A percentile compares a stretch with the other conserved stretches of the same genome.
Conservation (phyloP, 2,797 vertebrate species). For the Carduelis carduelis region DNA sequence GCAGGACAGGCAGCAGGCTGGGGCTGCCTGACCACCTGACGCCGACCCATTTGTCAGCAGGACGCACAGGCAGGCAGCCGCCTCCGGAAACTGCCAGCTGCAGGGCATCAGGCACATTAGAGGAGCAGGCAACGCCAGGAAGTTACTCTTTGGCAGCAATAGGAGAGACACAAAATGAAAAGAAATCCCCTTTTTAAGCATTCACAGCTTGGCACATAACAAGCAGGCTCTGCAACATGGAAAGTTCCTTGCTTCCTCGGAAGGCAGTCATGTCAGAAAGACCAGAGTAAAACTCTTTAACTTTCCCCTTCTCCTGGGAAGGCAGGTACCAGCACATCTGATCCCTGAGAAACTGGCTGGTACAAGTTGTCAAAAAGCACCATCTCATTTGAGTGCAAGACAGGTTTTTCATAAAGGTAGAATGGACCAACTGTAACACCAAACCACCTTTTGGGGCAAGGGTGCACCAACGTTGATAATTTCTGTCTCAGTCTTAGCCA, state of each 20-base stretch:
- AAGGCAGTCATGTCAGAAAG: background rate
- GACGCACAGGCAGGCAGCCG: rapidly evolving
- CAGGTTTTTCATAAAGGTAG: rapidly evolving
- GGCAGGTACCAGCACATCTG: background rate
- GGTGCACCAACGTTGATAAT: background rate
- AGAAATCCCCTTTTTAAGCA: background rate
- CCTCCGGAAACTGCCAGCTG: background rate
- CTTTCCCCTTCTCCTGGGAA: background rate
- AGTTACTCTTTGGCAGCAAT: background rate
- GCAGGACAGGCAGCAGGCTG: background rate
- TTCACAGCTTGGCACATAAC: rapidly evolving
- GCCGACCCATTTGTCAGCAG: rapidly evolving
- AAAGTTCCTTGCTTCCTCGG: background rate
- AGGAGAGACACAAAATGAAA: background rate
- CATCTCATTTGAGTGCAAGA: background rate
- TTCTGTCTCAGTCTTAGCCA: background rate
- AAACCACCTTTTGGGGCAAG: rapidly evolving
- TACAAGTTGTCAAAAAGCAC: background rate
- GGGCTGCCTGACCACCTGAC: background rate
- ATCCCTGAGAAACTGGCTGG: background rate
- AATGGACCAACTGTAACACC: background rate
- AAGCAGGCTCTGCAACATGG: rapidly evolving
- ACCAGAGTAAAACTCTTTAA: background rate
- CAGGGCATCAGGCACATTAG: background rate
- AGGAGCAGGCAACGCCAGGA: background rate